Conservation (phyloP, 2,888 invertebrate genomes). For the Saturnia pavonia region DNA sequence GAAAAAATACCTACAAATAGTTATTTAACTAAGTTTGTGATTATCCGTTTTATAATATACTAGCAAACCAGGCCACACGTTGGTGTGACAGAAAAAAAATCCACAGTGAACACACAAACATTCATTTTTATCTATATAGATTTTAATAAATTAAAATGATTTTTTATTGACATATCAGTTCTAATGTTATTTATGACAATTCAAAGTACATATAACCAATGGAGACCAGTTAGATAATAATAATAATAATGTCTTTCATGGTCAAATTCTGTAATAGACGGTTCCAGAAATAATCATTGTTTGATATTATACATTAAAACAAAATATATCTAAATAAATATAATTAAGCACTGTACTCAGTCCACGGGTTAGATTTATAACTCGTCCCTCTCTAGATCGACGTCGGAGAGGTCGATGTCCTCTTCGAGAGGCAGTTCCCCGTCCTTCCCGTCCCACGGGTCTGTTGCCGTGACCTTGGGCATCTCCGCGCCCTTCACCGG, state of each 20-base stretch:
- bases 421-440: conserved; percentile 93
- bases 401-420: conserved; percentile 95
- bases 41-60: background rate
- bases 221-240: background rate
- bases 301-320: background rate
- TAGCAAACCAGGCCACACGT: too few relatives aligned
- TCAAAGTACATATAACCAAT: background rate
- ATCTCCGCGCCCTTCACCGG: conserved; percentile 92
- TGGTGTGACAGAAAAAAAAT: too few relatives aligned
- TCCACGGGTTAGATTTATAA: conserved; percentile 74
- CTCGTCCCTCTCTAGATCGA: conserved; percentile 91
- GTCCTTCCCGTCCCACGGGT: conserved; percentile 97
- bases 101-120: too few relatives aligned
- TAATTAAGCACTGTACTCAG: background rate
- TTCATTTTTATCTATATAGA: too few relatives aligned
- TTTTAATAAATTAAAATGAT: too few relatives aligned
- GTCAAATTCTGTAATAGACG: background rate
- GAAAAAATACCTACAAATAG: background rate
- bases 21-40: background rate
- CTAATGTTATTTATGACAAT: background rate
- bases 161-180: too few relatives aligned
- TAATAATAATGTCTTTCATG: background rate
- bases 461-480: conserved; percentile 85
- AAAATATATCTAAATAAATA: background rate
- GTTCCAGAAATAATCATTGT: background rate